A percentile compares a stretch with the other conserved stretches of the same genome.
These are phyloP conservation scores for Brachionus plicatilis DNA, from an alignment of 1,140 invertebrate genomes.

Conservation along the genomic window DNA sequence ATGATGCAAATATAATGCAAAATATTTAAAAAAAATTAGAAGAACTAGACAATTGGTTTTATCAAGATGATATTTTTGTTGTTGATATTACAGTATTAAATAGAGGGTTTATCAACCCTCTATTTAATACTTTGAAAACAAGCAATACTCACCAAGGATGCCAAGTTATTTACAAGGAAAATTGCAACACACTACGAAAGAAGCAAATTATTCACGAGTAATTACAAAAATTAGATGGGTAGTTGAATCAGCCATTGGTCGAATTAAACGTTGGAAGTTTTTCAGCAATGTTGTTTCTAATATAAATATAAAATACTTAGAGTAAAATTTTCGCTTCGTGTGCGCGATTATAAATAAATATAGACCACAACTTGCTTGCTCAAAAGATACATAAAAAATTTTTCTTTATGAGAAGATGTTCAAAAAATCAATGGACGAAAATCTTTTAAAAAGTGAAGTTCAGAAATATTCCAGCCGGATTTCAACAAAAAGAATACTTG, in stretches of 20 bases:
- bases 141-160: neutral
- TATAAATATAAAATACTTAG: neutral
- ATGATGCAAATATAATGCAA: neutral
- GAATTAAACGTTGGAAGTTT: neutral
- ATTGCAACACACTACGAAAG: neutral
- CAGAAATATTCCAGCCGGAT: neutral
- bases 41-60: neutral
- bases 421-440: neutral
- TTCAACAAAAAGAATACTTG: neutral
- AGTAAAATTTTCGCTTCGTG: neutral
- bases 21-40: neutral
- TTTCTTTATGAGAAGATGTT: neutral
- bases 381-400: neutral
- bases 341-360: neutral
- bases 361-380: neutral
- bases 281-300: neutral
- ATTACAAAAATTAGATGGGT: neutral
- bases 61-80: neutral
- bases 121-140: neutral
- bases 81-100: too few relatives aligned
- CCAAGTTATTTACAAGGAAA: neutral
- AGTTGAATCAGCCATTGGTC: neutral
- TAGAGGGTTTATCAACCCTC: neutral
- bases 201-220: neutral
- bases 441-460: neutral